phyloP scores from a whole-genome alignment of 2,888 invertebrate species.

The Phaedon cochleariae region DNA sequence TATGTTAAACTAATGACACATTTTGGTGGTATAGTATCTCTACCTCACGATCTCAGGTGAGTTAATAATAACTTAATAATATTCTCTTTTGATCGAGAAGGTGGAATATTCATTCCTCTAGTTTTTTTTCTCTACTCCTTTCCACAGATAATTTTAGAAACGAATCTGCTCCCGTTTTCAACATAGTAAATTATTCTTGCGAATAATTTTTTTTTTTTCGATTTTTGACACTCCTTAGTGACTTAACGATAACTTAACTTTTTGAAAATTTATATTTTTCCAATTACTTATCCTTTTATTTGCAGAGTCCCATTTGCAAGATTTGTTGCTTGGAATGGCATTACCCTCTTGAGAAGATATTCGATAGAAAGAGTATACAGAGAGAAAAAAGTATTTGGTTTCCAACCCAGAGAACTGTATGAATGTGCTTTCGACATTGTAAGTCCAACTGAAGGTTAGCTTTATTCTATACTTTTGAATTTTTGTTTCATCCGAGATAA shows the following conservation, averaged over 20 bases:
- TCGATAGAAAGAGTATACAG: constrained; percentile 87
- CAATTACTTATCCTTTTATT: constrained; percentile 10
- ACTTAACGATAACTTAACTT: too few relatives aligned
- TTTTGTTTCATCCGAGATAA: neutral
- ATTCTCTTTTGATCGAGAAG: too few relatives aligned
- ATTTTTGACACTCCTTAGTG: too few relatives aligned
- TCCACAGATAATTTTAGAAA: too few relatives aligned
- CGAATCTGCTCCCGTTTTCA: too few relatives aligned
- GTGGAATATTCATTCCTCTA: too few relatives aligned
- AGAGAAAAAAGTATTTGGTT: constrained; percentile 79
- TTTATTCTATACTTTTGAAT: neutral
- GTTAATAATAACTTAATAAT: constrained; percentile 51
- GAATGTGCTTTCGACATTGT: constrained; percentile 96
- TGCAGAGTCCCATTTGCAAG: constrained; percentile 78
- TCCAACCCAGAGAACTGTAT: constrained; percentile 87
- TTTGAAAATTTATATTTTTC: neutral
- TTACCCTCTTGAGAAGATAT: constrained; percentile 83
- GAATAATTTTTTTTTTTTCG: too few relatives aligned
- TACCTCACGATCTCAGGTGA: constrained; percentile 83
- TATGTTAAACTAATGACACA: constrained; percentile 86
- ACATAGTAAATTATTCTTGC: too few relatives aligned
- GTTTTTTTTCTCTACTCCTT: too few relatives aligned
- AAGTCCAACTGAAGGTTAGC: constrained; percentile 72
- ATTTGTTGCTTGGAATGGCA: constrained; percentile 81
- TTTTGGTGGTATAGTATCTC: constrained; percentile 82